Evolutionary conservation across 2,797 vertebrate species (phyloP).

Genomic region (Morelia viridis): DNA sequence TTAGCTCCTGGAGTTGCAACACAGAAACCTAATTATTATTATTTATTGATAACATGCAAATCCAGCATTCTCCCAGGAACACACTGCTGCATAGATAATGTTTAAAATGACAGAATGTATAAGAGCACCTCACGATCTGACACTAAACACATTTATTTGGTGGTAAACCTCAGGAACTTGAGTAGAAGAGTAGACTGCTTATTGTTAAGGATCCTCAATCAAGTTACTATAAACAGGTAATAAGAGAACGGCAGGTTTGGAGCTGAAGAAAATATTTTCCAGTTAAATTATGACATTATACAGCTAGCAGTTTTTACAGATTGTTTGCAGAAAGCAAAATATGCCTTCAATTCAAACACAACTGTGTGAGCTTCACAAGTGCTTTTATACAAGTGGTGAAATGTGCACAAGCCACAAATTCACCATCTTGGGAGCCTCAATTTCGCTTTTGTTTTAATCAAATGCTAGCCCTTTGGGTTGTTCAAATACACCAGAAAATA

Average conservation of each 20-base stretch:
- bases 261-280: not conserved
- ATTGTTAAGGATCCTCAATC: not conserved
- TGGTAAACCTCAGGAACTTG: not conserved
- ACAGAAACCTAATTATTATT: not conserved
- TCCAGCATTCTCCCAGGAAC: not conserved
- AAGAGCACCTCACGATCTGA: not conserved
- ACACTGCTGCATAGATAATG: not conserved
- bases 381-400: not conserved
- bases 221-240: not conserved
- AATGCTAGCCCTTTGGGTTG: not conserved
- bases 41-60: not conserved
- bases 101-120: conserved; percentile 1
- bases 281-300: not conserved
- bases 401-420: not conserved
- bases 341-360: not conserved
- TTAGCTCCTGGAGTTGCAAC: conserved; percentile 77
- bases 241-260: not conserved
- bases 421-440: not conserved
- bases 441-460: not conserved
- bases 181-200: not conserved
- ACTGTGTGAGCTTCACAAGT: not conserved
- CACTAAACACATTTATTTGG: not conserved
- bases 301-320: not conserved
- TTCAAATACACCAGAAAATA: not conserved
- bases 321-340: not conserved